Conservation (phyloP, 2,888 invertebrate species). For the Patella ulyssiponensis region DNA sequence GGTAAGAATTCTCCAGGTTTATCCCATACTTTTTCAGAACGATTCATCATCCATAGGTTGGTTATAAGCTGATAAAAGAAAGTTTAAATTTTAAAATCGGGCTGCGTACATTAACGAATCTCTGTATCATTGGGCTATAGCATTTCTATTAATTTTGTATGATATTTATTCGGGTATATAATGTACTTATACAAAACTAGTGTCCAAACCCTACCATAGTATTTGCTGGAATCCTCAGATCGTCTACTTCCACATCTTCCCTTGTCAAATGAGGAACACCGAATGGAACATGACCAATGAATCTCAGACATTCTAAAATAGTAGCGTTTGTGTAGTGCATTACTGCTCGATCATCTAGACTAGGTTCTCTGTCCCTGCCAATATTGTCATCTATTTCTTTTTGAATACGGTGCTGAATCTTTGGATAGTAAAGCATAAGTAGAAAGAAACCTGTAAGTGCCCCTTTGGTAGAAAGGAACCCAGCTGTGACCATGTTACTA, state of each 20-base stretch:
- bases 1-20: constrained; percentile 54
- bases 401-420: neutral
- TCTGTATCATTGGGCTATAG: too few relatives aligned
- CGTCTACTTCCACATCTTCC: neutral
- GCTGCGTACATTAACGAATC: too few relatives aligned
- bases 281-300: neutral
- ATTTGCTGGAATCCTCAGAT: neutral
- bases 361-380: neutral
- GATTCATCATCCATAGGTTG: neutral
- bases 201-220: neutral
- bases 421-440: neutral
- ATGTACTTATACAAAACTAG: too few relatives aligned
- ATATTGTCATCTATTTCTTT: neutral
- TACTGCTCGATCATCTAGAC: neutral
- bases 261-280: neutral
- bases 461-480: neutral
- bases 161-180: too few relatives aligned
- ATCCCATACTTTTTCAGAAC: constrained; percentile 35
- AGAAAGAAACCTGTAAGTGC: neutral
- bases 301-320: neutral
- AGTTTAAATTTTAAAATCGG: too few relatives aligned
- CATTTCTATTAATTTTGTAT: too few relatives aligned
- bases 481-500: neutral
- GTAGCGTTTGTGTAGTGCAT: neutral
- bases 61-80: too few relatives aligned